Evolutionary conservation across 30 jellyfish, hydroid and myxozoan species (phyloP).

Genomic region (Mastigias papua): DNA sequence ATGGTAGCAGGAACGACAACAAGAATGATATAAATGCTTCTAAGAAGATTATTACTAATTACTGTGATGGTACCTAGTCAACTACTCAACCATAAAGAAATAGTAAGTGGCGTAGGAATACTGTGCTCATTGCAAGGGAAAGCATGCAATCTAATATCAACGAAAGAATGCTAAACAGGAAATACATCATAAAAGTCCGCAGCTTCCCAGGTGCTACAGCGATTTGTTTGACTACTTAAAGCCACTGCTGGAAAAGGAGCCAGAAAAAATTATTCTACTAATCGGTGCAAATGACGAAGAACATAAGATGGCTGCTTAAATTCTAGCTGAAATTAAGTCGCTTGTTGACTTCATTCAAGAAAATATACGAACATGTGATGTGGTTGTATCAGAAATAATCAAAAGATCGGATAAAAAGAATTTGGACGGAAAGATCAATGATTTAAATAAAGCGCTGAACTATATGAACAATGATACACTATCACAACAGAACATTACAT

Average conservation of each 20-base stretch:
- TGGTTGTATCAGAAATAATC: slow-evolving; percentile 14
- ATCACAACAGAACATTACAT: slow-evolving; percentile 3
- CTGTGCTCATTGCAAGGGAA: not conserved
- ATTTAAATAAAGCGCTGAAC: not conserved
- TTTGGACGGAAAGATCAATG: not conserved
- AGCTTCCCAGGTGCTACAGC: slow-evolving; percentile 12
- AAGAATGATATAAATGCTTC: not conserved
- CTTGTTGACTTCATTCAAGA: not conserved
- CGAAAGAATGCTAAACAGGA: not conserved
- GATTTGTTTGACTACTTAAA: slow-evolving; percentile 8
- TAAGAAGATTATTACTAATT: not conserved
- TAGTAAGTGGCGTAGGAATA: not conserved
- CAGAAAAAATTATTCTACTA: not conserved
- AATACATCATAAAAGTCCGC: not conserved
- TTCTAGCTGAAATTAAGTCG: not conserved
- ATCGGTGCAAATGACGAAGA: slow-evolving; percentile 3
- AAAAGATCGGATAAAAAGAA: not conserved
- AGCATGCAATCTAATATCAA: not conserved
- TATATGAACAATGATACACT: not conserved
- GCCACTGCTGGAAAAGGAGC: slow-evolving; percentile 15
- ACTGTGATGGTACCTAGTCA: not conserved
- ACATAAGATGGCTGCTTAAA: not conserved
- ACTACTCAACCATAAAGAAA: not conserved
- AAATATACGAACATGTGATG: not conserved
- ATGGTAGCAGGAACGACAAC: not conserved